phyloP scores from a whole-genome alignment of 2,797 vertebrate genomes.

The Vultur gryphus region DNA sequence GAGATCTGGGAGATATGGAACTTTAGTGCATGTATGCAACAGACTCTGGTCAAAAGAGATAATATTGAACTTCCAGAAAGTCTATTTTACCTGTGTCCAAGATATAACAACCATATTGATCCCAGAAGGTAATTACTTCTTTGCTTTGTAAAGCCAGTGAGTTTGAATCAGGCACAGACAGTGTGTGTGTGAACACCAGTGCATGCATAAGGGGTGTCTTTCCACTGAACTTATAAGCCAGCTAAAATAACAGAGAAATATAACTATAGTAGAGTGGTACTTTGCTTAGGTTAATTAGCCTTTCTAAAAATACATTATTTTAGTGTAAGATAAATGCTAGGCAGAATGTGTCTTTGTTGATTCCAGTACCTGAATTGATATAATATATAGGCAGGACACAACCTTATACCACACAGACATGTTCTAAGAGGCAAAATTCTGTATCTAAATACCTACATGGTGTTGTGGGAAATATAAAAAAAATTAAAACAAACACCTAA shows the following conservation, averaged over 20 bases:
- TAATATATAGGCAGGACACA: not conserved
- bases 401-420: not conserved
- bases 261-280: not conserved
- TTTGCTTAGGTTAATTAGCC: not conserved
- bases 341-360: not conserved
- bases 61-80: not conserved
- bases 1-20: not conserved
- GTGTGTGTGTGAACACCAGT: not conserved
- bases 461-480: not conserved
- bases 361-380: not conserved
- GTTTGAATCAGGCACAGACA: not conserved
- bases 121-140: not conserved
- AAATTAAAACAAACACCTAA: not conserved
- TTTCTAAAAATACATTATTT: not conserved
- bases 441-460: not conserved
- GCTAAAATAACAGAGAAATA: not conserved
- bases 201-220: not conserved
- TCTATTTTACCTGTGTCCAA: not conserved
- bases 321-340: not conserved
- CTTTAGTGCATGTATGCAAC: not conserved
- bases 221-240: not conserved
- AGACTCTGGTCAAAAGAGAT: not conserved
- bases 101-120: not conserved
- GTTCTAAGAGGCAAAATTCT: not conserved
- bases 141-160: not conserved